A percentile compares a stretch with the other conserved stretches of the same genome.
Conservation (phyloP, 2,888 invertebrate genomes). For the Chelonus formosanus region DNA sequence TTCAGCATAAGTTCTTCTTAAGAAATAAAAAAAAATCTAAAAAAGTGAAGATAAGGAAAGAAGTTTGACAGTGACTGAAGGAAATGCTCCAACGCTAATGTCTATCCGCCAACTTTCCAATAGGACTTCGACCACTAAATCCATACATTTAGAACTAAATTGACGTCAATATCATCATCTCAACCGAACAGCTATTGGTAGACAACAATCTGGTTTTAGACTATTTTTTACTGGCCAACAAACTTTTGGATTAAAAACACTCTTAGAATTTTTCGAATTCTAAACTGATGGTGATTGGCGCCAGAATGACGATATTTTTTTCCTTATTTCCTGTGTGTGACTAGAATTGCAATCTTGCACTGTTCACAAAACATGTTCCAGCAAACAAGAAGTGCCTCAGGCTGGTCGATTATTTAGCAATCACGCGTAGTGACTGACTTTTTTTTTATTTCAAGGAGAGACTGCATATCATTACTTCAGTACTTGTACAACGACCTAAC, state of each 20-base stretch:
- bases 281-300: slow-evolving; percentile 13
- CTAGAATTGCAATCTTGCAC: slow-evolving; percentile 20
- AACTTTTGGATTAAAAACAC: too few species aligned
- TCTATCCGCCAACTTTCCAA: slow-evolving; percentile 2
- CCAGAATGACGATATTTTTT: slow-evolving; percentile 18
- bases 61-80: slow-evolving; percentile 45
- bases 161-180: too few species aligned
- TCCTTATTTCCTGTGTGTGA: slow-evolving; percentile 14
- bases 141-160: too few species aligned
- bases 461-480: slow-evolving; percentile 30
- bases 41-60: slow-evolving; percentile 15
- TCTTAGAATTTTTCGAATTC: too few species aligned
- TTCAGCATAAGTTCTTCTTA: slow-evolving; percentile 14
- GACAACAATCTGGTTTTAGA: too few species aligned
- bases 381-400: slow-evolving; percentile 34
- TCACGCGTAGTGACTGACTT: slow-evolving; percentile 31
- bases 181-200: too few species aligned
- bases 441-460: slow-evolving; percentile 12
- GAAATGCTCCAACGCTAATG: slow-evolving; percentile 40
- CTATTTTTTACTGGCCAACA: too few species aligned
- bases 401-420: slow-evolving; percentile 55
- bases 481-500: slow-evolving; percentile 17
- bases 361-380: slow-evolving; percentile 12
- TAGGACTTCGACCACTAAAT: too few species aligned
- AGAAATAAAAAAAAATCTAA: slow-evolving; percentile 21